phyloP scores from a whole-genome alignment of 2,113 vertebrate species.

The Pseudorhombus dupliciocellatus region DNA sequence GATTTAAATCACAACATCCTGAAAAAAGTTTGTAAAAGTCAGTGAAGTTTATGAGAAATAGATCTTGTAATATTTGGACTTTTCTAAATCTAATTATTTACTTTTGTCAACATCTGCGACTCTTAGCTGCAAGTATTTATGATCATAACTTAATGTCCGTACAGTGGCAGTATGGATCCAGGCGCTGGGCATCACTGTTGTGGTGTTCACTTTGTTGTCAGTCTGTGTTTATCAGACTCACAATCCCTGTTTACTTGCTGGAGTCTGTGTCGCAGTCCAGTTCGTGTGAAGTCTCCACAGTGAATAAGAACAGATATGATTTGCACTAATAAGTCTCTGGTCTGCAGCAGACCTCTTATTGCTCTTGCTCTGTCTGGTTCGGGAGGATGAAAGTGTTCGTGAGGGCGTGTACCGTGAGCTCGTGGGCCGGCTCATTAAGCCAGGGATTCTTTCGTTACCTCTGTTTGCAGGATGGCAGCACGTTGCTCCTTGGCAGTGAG shows the following conservation, averaged over 20 bases:
- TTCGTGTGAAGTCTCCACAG: conserved; percentile 29
- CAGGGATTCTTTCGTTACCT: conserved; percentile 85
- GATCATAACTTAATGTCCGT: background rate
- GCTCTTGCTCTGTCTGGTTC: conserved; percentile 30
- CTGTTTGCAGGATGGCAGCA: conserved; percentile 98
- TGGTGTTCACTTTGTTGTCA: background rate
- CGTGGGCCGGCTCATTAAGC: conserved; percentile 8
- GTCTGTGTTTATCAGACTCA: no score
- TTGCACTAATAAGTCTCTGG: conserved; percentile 21
- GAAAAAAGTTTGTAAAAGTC: no score
- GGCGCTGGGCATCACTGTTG: background rate
- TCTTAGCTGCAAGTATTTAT: no score
- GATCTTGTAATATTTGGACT: no score
- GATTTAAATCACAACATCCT: no score
- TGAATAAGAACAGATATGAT: conserved; percentile 37
- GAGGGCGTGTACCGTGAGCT: conserved; percentile 5
- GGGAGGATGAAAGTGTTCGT: conserved; percentile 17
- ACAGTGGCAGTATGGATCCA: background rate
- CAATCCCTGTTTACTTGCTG: background rate
- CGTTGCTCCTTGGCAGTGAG: conserved; percentile 99
- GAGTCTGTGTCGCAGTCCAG: conserved; percentile 12
- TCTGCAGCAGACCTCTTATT: conserved; percentile 7
- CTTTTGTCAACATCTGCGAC: no score
- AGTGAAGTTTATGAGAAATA: no score
- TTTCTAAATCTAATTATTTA: no score